These are phyloP conservation scores for Meiosimyza platycephala DNA, from an alignment of 2,888 invertebrate species.

Conservation along the genomic window DNA sequence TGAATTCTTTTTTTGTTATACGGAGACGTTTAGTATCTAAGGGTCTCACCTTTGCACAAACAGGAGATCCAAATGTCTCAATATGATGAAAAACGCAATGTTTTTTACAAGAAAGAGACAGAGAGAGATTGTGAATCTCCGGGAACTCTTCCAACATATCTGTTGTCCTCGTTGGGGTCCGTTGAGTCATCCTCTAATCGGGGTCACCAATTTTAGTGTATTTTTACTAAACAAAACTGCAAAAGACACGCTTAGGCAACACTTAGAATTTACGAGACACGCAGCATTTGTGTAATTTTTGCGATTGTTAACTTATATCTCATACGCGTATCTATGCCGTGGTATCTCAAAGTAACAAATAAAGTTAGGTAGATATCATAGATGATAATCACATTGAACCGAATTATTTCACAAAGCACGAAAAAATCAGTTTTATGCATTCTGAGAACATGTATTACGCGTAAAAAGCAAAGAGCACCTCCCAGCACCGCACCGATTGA, in stretches of 20 bases:
- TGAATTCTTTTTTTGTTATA: too few species aligned
- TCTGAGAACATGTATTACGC: neutral
- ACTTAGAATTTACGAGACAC: conserved; percentile 22
- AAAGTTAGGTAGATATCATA: neutral
- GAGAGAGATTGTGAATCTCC: too few species aligned
- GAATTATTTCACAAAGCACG: conserved; percentile 11
- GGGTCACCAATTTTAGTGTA: too few species aligned
- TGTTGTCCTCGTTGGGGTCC: too few species aligned
- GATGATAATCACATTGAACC: neutral
- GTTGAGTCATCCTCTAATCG: too few species aligned
- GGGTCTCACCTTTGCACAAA: too few species aligned
- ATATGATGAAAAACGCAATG: too few species aligned
- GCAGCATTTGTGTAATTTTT: neutral
- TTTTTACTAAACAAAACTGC: neutral
- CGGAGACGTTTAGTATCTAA: too few species aligned
- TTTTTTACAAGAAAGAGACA: too few species aligned
- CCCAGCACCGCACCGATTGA: neutral
- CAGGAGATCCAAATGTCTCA: too few species aligned
- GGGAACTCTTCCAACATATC: too few species aligned
- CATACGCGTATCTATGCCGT: neutral
- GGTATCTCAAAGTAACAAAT: neutral
- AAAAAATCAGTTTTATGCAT: neutral
- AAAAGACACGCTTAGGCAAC: conserved; percentile 18
- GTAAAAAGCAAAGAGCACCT: too few species aligned
- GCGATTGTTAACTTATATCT: neutral